These are phyloP conservation scores for Eurypyga helias DNA, from an alignment of 2,113 vertebrate species.

Conservation along the genomic window DNA sequence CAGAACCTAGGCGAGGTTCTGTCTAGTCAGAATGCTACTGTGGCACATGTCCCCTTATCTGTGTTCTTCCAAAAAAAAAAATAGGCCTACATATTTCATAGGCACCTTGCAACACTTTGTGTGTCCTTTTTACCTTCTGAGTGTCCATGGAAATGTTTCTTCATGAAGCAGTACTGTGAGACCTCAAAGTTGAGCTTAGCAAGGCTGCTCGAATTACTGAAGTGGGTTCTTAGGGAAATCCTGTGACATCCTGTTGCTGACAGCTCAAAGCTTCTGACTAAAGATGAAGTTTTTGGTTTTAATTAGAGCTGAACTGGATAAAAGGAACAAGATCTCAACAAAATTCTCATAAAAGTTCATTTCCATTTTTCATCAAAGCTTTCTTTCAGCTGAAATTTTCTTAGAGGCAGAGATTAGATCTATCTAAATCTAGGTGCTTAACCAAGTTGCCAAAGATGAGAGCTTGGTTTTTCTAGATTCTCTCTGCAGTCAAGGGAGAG, in stretches of 20 bases:
- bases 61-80: not conserved
- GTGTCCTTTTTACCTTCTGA: not conserved
- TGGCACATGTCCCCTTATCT: not conserved
- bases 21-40: not conserved
- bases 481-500: not conserved
- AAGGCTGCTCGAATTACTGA: not conserved
- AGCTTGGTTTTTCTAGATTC: not conserved
- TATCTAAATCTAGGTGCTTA: not conserved
- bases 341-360: not conserved
- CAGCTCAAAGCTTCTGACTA: conserved; percentile 1
- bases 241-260: not conserved
- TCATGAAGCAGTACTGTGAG: not conserved
- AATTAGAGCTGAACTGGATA: not conserved
- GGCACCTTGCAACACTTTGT: not conserved
- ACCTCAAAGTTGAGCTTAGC: not conserved
- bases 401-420: not conserved
- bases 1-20: too few species aligned
- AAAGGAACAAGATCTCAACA: not conserved
- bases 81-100: not conserved
- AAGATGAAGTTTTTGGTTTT: not conserved
- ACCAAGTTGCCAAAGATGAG: not conserved
- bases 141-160: not conserved
- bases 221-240: not conserved
- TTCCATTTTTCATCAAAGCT: not conserved
- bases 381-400: not conserved